Conservation (phyloP, 2,113 vertebrate species). For the Stercorarius parasiticus region DNA sequence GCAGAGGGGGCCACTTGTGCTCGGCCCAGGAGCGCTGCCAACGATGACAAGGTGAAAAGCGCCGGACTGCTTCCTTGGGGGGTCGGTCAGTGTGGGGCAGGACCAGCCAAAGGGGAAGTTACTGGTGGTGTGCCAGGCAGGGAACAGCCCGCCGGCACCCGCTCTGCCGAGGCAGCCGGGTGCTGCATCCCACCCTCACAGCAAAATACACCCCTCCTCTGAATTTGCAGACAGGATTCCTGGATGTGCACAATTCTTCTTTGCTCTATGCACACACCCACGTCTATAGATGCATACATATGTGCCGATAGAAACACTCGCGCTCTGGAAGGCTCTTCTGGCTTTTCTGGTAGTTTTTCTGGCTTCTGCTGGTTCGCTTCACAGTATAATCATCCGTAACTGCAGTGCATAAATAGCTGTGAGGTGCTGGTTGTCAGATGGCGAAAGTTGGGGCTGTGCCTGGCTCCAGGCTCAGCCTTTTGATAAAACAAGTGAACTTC, state of each 20-base stretch:
- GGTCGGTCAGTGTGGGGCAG: not conserved
- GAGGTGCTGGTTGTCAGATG: not conserved
- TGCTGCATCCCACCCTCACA: not conserved
- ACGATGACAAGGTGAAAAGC: not conserved
- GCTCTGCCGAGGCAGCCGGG: not conserved
- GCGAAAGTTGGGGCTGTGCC: not conserved
- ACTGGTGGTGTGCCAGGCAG: not conserved
- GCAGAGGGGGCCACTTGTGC: slow-evolving; percentile 18
- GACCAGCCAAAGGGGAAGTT: not conserved
- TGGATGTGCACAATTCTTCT: not conserved
- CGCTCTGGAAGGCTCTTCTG: not conserved
- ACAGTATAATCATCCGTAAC: not conserved
- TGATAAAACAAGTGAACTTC: not conserved
- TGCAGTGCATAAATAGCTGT: not conserved
- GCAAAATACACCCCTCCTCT: not conserved
- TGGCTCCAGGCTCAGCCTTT: not conserved
- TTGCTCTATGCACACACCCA: not conserved
- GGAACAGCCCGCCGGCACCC: not conserved
- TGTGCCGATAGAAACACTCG: fast-evolving
- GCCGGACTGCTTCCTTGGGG: not conserved
- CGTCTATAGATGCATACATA: fast-evolving
- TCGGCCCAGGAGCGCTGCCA: not conserved
- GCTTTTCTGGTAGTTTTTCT: not conserved
- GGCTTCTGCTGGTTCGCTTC: not conserved
- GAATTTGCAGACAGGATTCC: not conserved